Evolutionary conservation across 37 sponge, comb jelly and placozoan species (phyloP), one percentile per base, ranked within the genome.

Genomic region (Trichoplax adhaerens): DNA sequence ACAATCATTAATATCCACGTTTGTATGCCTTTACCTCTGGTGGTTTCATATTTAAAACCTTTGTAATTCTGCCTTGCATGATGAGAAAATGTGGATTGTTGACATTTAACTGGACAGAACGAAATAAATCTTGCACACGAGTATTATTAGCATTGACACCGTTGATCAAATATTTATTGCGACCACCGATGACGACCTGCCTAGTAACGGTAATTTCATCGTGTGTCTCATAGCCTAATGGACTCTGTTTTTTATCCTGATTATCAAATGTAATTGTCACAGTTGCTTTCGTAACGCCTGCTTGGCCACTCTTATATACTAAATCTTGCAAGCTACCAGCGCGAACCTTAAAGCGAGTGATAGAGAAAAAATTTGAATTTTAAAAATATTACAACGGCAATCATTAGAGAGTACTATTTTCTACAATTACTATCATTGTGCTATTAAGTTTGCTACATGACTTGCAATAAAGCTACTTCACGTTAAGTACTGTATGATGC

Each of bases 11-110:
- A 29, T 29, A 29, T 29, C 29, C 29, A 29, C 29, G 29, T 29
- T 29, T 29, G 29, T 29, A 29, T 29, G 29, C 29, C 29, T 64
- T 10, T 71, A 89, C 91, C 84, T 96, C 98, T 48, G 80, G 82
- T 47, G 98, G 98, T 73, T 96, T 96, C 98, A 96, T 96, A 79
- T 96, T 96, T 67, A 96, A 72, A 29, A 96, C 98, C 75, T 74
- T 74, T 3, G 70, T 69, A 46, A 72, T 76, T 52, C 75, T 5
- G 10, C 83, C 93, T 66, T 96, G 98, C 98, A 96, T 96, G 70
- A 96, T 96, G 50, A 96, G 83, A 65, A 96, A 96, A 76, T 96
- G 98, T 53, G 98, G 98, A 64, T 96, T 96, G 78, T 96, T 91
- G 59, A 96, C 86, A 69, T 96, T 96, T 54, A 96, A 85, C 69